Percentiles rank a stretch among this genome's conserved stretches.
phyloP scores from a whole-genome alignment of 2,888 invertebrate genomes.

The Acronicta alni region DNA sequence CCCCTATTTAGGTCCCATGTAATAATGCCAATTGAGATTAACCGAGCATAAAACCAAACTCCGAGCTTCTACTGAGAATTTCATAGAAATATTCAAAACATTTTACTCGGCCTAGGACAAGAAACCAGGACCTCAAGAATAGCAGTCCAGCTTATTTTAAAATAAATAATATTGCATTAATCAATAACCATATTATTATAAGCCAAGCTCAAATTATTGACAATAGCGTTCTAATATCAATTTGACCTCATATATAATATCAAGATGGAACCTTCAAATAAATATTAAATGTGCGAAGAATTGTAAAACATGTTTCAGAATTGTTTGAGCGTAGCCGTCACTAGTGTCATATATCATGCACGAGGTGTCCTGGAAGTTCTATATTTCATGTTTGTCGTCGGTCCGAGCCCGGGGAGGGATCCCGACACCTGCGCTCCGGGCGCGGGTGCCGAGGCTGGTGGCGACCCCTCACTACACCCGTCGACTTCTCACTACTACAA shows the following conservation, averaged over 20 bases:
- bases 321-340: constrained; percentile 69
- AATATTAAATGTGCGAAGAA: constrained; percentile 56
- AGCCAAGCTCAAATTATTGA: no score
- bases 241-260: neutral
- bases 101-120: no score
- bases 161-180: no score
- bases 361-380: constrained; percentile 70
- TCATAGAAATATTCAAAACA: no score
- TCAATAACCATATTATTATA: no score
- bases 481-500: constrained; percentile 51
- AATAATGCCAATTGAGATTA: no score
- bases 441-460: constrained; percentile 12
- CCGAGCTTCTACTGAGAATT: no score
- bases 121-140: no score
- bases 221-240: neutral
- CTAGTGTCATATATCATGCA: constrained; percentile 77
- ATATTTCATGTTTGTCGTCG: constrained; percentile 76
- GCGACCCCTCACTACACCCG: constrained; percentile 27
- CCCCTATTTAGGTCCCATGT: no score
- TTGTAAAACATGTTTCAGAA: constrained; percentile 58
- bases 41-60: no score
- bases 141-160: no score
- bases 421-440: constrained; percentile 70
- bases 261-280: constrained; percentile 24
- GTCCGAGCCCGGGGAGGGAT: constrained; percentile 57